phyloP scores from a whole-genome alignment of 2,113 vertebrate species.

The Chaetorhynchus papuensis region DNA sequence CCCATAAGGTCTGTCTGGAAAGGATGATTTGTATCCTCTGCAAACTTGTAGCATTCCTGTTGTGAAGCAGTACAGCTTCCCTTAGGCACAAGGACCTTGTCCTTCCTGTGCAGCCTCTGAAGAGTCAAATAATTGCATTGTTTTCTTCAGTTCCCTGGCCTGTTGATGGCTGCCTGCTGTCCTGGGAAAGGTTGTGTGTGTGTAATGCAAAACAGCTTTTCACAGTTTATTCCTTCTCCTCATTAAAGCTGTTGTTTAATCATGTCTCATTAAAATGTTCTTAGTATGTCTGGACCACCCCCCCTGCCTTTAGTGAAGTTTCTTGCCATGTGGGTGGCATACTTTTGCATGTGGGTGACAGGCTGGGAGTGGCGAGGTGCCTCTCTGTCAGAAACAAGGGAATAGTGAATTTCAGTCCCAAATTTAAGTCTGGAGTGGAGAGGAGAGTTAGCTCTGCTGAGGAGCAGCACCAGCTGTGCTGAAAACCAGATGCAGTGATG shows the following conservation, averaged over 20 bases:
- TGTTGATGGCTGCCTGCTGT: background rate
- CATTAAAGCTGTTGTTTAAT: background rate
- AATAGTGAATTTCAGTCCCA: background rate
- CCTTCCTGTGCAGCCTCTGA: background rate
- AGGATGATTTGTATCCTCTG: background rate
- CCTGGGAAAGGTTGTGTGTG: background rate
- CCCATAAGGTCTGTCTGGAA: background rate
- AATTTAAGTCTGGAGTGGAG: background rate
- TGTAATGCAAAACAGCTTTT: background rate
- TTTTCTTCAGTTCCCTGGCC: background rate
- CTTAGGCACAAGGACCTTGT: background rate
- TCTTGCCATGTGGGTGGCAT: background rate
- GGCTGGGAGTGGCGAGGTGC: background rate
- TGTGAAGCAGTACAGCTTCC: background rate
- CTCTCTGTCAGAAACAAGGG: background rate
- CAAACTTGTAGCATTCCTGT: background rate
- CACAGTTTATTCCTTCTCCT: background rate
- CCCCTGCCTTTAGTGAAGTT: background rate
- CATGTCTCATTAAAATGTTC: background rate
- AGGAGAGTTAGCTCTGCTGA: background rate
- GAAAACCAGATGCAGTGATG: background rate
- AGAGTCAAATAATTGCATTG: background rate
- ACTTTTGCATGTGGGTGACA: background rate
- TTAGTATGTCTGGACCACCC: background rate
- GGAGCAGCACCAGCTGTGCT: background rate